Evolutionary conservation across 2,113 vertebrate species (phyloP).

Genomic region (Pseudorectes ferrugineus): DNA sequence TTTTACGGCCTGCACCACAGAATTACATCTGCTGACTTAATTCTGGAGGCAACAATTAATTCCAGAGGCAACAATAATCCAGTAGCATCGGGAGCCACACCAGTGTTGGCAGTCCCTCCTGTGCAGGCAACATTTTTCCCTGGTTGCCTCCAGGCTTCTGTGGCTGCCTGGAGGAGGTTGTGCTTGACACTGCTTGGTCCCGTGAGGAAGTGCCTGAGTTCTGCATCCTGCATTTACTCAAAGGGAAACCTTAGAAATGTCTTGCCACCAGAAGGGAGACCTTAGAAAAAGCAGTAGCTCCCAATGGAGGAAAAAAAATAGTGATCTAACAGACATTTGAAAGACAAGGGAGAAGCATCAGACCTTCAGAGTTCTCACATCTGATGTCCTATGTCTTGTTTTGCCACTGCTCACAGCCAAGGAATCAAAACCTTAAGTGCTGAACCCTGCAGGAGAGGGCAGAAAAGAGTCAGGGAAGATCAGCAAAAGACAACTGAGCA

Average conservation of each 20-base stretch:
- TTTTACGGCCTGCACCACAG: background rate
- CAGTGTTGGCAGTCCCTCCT: background rate
- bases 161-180: background rate
- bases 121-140: background rate
- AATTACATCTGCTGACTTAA: background rate
- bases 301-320: too few species aligned
- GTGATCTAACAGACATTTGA: background rate
- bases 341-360: background rate
- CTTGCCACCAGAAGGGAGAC: background rate
- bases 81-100: background rate
- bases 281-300: background rate
- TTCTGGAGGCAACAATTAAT: background rate
- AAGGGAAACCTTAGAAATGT: background rate
- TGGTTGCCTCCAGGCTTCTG: background rate
- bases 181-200: background rate
- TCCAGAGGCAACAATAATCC: background rate
- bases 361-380: background rate
- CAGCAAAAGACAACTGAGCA: background rate
- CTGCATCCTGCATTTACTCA: background rate
- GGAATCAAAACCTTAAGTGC: background rate
- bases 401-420: background rate
- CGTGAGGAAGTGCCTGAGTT: accelerated
- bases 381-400: background rate
- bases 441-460: background rate
- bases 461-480: background rate